Evolutionary conservation across 2,888 invertebrate species (phyloP), one percentile per base, ranked within the genome.

Genomic region (Volucella inanis): DNA sequence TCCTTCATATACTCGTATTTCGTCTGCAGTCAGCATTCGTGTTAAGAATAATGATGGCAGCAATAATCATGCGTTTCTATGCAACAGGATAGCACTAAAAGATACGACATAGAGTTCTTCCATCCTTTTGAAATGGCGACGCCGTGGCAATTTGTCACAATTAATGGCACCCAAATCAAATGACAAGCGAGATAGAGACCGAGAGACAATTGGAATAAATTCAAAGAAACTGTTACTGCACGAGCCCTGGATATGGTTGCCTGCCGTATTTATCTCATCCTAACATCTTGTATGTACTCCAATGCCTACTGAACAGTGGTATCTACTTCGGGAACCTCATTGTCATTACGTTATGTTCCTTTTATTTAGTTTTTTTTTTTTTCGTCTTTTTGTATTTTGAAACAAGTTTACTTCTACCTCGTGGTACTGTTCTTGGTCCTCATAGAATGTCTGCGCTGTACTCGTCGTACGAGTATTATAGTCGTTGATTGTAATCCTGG

Each of bases 81-180:
- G 81, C 82, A 82, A 77, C 82, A 77, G 76, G 81, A 75, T 31
- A 57, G 14, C 64, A 43, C 22, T 49, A 18, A 39, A 39, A 54
- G 57, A 54, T 38, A 18, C 18, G 9, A 67, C 22, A 64, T 2
- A 18, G 31, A 50, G 12, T 11, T 31, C 38, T 39, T 59, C 10
- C 18, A n/a, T 10, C 9, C 12, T 31, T 8, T 12, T 22, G 14
- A 47, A 68, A 49, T 77, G 72, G 71, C 80, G 67, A 22, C 67
- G 62, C 80, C 54, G 22, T 61, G 62, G 43, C 68, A 83, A 78
- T 78, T 78, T 78, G 68, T 78, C 78, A 70, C 64, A 72, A 74
- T 62, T 83, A 78, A 74, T 72, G 83, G 52, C 78, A 74, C 39
- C 77, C 45, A 45, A 72, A 57, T 55, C 67, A 38, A 62, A 57